A percentile compares a stretch with the other conserved stretches of the same genome.
These are phyloP conservation scores for Probaryconus sp. DNA, from an alignment of 1,140 invertebrate species.

Conservation along the genomic window DNA sequence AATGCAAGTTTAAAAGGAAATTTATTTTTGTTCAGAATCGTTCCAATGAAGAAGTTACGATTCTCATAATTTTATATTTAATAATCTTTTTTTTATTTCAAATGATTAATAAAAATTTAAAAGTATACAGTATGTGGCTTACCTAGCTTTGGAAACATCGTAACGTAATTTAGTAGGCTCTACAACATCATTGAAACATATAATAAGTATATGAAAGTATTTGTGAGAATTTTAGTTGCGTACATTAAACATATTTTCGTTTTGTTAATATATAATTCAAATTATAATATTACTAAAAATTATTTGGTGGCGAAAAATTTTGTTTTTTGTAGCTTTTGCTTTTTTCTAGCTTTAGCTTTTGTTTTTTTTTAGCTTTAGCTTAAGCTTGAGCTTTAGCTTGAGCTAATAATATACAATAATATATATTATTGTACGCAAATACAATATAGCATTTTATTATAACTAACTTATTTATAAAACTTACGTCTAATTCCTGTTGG, in stretches of 20 bases:
- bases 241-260: neutral
- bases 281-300: no score
- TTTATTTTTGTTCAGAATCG: conserved; percentile 7
- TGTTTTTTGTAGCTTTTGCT: no score
- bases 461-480: no score
- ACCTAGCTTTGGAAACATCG: conserved; percentile 69
- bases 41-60: no score
- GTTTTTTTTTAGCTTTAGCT: no score
- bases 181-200: conserved; percentile 45
- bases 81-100: neutral
- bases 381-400: no score
- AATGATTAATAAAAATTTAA: conserved; percentile 7
- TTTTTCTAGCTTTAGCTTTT: no score
- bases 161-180: conserved; percentile 56
- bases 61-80: neutral
- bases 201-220: conserved; percentile 3
- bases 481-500: conserved; percentile 56
- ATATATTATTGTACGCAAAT: no score
- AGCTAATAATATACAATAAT: no score
- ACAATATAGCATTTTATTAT: no score
- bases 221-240: neutral
- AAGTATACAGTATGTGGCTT: conserved; percentile 24
- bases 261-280: neutral
- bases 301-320: no score
- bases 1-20: no score